Percentiles rank a stretch among this genome's conserved stretches.
Conservation (phyloP, 2,888 invertebrate genomes). For the Phortica magna region DNA sequence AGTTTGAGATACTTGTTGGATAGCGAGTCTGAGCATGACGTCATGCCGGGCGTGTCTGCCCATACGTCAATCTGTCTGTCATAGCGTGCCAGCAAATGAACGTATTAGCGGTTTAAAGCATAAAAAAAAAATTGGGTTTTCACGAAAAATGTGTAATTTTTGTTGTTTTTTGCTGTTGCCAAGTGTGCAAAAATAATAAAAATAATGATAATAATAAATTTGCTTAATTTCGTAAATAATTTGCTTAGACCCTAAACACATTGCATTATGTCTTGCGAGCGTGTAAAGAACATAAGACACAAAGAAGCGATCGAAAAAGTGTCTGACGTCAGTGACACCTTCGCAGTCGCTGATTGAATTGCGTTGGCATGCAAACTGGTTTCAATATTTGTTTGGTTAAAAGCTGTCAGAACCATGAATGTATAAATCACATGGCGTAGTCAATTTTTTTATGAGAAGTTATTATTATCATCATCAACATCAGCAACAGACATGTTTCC, state of each 20-base stretch:
- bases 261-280: too few species aligned
- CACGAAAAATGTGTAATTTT: neutral
- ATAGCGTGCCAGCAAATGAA: too few species aligned
- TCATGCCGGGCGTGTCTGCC: too few species aligned
- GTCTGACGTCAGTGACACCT: slow-evolving; percentile 16
- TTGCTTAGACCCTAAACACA: too few species aligned
- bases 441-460: neutral
- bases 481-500: too few species aligned
- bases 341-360: neutral
- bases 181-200: neutral
- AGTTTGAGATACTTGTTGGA: too few species aligned
- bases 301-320: neutral
- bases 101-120: too few species aligned
- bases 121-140: too few species aligned
- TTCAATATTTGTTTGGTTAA: neutral
- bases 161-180: neutral
- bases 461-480: neutral
- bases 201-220: neutral
- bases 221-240: neutral
- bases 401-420: neutral
- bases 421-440: neutral
- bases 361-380: neutral
- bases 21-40: too few species aligned
- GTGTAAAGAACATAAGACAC: too few species aligned
- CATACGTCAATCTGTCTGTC: too few species aligned